A percentile compares a stretch with the other conserved stretches of the same genome.
These are phyloP conservation scores for Perdita meconis DNA, from an alignment of 2,888 invertebrate genomes.

Conservation along the genomic window DNA sequence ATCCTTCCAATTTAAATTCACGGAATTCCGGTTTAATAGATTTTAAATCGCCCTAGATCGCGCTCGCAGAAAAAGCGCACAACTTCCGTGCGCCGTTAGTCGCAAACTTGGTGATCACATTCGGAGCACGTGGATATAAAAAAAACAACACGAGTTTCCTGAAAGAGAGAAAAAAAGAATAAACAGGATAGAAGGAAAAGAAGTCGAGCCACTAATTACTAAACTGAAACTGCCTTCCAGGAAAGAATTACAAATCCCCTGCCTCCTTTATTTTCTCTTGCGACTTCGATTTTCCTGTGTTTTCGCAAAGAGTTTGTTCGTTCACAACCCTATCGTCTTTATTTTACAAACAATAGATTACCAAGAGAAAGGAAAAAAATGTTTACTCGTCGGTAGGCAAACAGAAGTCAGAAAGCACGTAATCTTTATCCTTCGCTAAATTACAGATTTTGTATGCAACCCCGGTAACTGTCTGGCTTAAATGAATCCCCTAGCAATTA, in stretches of 20 bases:
- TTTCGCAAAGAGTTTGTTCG: no score
- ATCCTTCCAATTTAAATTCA: slow-evolving; percentile 44
- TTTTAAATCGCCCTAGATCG: slow-evolving; percentile 22
- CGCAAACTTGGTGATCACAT: slow-evolving; percentile 34
- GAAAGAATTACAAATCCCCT: slow-evolving; percentile 27
- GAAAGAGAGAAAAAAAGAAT: background rate
- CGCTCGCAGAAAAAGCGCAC: slow-evolving; percentile 6
- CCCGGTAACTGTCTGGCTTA: no score
- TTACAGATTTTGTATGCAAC: background rate
- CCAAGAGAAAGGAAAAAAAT: no score
- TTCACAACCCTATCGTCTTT: no score
- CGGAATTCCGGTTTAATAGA: slow-evolving; percentile 43
- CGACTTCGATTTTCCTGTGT: background rate
- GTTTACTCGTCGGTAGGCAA: no score
- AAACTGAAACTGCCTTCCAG: slow-evolving; percentile 5
- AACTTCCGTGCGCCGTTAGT: slow-evolving; percentile 9
- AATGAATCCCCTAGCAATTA: no score
- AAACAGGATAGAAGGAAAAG: slow-evolving; percentile 3
- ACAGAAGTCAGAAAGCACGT: no score
- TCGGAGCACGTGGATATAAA: slow-evolving; percentile 21
- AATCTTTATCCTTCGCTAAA: background rate
- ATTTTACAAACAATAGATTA: no score
- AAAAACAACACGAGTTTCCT: background rate
- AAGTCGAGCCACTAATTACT: slow-evolving; percentile 49
- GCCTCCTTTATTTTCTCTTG: background rate